phyloP scores from a whole-genome alignment of 2,113 vertebrate species.

The Alces alces region DNA sequence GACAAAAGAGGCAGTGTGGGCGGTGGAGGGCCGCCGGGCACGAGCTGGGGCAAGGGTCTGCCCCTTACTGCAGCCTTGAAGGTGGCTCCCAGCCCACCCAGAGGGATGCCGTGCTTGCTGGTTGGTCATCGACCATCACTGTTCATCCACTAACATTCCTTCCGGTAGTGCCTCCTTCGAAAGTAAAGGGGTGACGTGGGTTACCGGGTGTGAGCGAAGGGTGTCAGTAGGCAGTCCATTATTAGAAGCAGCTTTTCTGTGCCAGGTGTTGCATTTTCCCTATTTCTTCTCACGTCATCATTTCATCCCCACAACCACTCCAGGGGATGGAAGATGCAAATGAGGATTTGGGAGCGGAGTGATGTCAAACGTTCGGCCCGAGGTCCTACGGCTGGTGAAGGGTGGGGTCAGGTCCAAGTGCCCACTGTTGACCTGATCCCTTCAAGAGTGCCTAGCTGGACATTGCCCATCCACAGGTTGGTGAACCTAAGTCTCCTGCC shows the following conservation, averaged over 20 bases:
- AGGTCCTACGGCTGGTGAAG: not conserved
- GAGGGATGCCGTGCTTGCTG: not conserved
- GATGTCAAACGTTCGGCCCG: not conserved
- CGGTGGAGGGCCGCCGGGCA: slow-evolving; percentile 41
- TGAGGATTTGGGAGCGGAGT: not conserved
- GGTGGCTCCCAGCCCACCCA: not conserved
- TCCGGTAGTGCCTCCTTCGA: not conserved
- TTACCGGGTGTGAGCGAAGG: accelerated
- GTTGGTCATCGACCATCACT: not conserved
- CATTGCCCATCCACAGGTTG: accelerated
- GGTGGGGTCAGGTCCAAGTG: not conserved
- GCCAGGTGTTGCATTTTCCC: not conserved
- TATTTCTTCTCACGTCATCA: accelerated
- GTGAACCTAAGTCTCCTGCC: not conserved
- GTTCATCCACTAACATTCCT: not conserved
- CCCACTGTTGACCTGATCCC: not conserved
- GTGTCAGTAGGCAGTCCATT: accelerated
- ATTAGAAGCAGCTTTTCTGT: not conserved
- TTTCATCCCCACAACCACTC: not conserved
- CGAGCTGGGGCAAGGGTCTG: not conserved
- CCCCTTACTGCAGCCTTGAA: not conserved
- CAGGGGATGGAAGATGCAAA: not conserved
- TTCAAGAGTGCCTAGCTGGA: not conserved
- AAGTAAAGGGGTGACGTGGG: not conserved
- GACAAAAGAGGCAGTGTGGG: slow-evolving; percentile 38